Conservation (phyloP, 2,888 invertebrate species). For the Brachynemurus nebulosus region DNA sequence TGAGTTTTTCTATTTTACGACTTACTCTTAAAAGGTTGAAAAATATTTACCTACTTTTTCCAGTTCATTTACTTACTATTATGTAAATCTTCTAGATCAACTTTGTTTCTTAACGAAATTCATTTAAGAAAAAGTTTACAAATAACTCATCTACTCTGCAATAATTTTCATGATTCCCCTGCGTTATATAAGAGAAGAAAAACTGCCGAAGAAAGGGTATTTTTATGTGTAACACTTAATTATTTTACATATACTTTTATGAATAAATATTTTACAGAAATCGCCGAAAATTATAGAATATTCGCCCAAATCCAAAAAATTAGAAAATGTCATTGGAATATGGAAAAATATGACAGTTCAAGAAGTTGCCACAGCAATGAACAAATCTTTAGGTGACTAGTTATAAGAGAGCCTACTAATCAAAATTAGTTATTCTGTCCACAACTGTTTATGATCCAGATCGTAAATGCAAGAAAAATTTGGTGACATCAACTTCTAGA, state of each 20-base stretch:
- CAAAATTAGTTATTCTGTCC: no score
- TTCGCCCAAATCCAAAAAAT: conserved; percentile 38
- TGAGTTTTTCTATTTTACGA: no score
- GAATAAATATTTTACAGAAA: conserved; percentile 30
- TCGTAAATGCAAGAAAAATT: no score
- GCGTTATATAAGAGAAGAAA: conserved; percentile 42
- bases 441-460: no score
- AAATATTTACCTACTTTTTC: no score
- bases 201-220: conserved; percentile 47
- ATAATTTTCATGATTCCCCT: conserved; percentile 27
- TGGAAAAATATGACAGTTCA: conserved; percentile 71
- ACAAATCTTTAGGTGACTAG: conserved; percentile 44
- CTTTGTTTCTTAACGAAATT: no score
- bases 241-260: conserved; percentile 2
- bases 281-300: conserved; percentile 42
- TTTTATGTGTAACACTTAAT: conserved; percentile 12
- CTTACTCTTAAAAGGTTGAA: no score
- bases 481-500: no score
- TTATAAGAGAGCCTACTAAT: no score
- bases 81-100: no score
- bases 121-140: neutral
- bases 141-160: conserved; percentile 4
- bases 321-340: conserved; percentile 43
- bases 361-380: conserved; percentile 52
- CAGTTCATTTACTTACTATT: no score